Percentiles rank a stretch among this genome's conserved stretches.
Evolutionary conservation across 1,140 invertebrate genomes (phyloP).

Genomic region (Ceratitis capitata): DNA sequence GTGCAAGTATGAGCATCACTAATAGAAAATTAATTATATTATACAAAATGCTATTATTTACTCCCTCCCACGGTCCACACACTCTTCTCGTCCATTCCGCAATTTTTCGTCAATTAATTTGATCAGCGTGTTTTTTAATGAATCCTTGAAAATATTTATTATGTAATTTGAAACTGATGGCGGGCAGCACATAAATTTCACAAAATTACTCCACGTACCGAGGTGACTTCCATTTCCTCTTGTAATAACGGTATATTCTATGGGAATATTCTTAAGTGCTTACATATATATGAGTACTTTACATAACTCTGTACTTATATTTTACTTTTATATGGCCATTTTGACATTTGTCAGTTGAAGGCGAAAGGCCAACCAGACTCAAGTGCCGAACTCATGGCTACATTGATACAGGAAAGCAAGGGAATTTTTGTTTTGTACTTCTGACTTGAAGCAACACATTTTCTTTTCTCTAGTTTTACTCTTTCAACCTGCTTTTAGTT

Average conservation of each 20-base stretch:
- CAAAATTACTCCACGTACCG: background rate
- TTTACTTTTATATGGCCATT: background rate
- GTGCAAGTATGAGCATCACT: too few species aligned
- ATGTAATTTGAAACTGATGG: background rate
- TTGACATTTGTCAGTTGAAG: background rate
- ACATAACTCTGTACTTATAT: too few species aligned
- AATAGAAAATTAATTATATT: too few species aligned
- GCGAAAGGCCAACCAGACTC: background rate
- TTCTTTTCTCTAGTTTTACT: too few species aligned
- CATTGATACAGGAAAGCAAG: background rate
- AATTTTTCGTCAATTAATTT: background rate
- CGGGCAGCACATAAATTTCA: background rate
- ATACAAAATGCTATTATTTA: too few species aligned
- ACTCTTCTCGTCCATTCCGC: background rate
- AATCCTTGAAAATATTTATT: background rate
- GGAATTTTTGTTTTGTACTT: background rate
- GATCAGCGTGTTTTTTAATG: background rate
- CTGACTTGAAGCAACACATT: background rate
- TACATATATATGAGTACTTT: background rate
- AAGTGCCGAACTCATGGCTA: background rate
- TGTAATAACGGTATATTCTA: background rate
- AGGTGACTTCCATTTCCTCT: background rate
- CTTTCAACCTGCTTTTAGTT: background rate
- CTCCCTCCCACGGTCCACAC: background rate
- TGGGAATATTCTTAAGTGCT: background rate